Evolutionary conservation across 1,140 invertebrate species (phyloP), one percentile per base, ranked within the genome.

Genomic region (Drosophila sturtevanti): DNA sequence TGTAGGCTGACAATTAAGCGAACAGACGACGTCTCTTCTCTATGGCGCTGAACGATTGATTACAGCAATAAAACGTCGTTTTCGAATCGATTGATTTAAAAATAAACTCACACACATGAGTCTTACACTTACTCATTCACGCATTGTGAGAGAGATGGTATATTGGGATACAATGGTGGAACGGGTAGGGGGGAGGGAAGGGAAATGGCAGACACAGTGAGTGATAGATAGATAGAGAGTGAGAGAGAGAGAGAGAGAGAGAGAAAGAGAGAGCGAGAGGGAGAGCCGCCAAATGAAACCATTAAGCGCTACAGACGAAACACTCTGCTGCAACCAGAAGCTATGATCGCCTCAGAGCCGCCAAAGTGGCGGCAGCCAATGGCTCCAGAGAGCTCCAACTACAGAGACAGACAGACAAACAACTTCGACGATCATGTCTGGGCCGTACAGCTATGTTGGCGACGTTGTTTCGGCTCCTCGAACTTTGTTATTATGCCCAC

Each of bases 401-500:
- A 69, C 62, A 78, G 59, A 70, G 56, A 69, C 81, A 79, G 72
- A 68, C 79, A 87, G 56, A 52, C 63, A 73, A 68, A 70, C 66
- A 66, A 11, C n/a, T n/a, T n/a, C 79, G 71, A 82, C 82, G 82
- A 89, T 89, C 84, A 87, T 87, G 82, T 87, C 82, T 87, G 82
- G 84, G 65, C 79, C 74, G 79, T 78, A 74, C 81, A 85, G 81
- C 64, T 72, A 78, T 81, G 75, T 74, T 87, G 82, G 82, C 82
- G 84, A 87, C 82, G 84, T 59, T 78, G 82, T 72, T 48, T 48
- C 79, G 84, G 84, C 79, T 89, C 77, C 84, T 44, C 41, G 41
- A 82, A 89, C 72, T 87, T 89, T 87, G 79, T 89, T 87, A 84
- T 87, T 89, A 73, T 84, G 75, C 82, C 86, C 82, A 81, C 87